Evolutionary conservation across 92 coral and sea anemone species (phyloP), one percentile per base, ranked within the genome.

Genomic region (Heteractis magnifica): DNA sequence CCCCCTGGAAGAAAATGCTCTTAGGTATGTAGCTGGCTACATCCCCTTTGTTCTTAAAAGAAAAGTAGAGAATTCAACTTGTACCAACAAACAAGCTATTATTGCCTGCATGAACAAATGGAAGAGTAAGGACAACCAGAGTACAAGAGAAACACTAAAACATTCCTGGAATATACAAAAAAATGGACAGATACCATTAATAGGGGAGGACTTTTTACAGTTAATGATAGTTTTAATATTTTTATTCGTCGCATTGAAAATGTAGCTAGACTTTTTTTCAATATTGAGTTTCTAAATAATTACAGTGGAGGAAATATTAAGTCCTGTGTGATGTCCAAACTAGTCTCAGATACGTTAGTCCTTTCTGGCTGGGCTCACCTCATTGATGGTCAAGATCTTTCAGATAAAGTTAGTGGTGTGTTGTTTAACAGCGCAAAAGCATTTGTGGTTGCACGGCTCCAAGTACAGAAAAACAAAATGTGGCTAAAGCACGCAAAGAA

Each of bases 21-120:
- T 83, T 26, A 6, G 87, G 49, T 83, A 83, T 76, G 87, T 79
- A 9, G 87, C 76, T 44, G 87, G 87, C 4, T 83, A 75, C 76
- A 75, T 83, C 19, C 87, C 87, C 16, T 76, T 76, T 53, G 78
- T 82, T 10, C 59, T 83, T 20, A 83, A 72, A 52, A 71, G 70
- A 73, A 68, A 49, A 10, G 74, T 59, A 44, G 51, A 51, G 59
- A 82, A 74, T 21, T 56, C 71, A 6, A 20, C 53, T 9, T 15
- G 58, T 18, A 72, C 0, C 23, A 56, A 74, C 78, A 23, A 10
- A 18, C 15, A 16, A 51, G 59, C 18, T 51, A 68, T 70, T 70
- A 9, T 70, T 34, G 34, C 26, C 16, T 19, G 9, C 10, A 4
- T 70, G 0, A 3, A 70, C 9, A 70, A 70, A 70, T 70, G 75